These are phyloP conservation scores for Aegypius monachus DNA, from an alignment of 2,113 vertebrate species.

Conservation along the genomic window DNA sequence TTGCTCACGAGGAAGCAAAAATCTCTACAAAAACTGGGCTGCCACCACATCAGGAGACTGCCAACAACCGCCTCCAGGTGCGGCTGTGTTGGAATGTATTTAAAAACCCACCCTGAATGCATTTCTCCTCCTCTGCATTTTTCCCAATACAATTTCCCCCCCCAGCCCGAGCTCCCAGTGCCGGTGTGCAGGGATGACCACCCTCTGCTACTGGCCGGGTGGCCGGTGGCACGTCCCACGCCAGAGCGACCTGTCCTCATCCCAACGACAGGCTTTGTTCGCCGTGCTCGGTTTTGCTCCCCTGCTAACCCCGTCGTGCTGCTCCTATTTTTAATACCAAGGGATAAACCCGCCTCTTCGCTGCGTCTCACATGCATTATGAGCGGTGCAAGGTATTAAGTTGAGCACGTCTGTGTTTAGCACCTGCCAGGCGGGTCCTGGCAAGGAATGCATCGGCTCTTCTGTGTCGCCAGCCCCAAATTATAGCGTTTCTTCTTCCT, in stretches of 20 bases:
- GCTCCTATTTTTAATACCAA: not conserved
- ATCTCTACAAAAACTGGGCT: not conserved
- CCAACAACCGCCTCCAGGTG: not conserved
- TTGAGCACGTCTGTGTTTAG: not conserved
- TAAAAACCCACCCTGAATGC: not conserved
- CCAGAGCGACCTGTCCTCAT: not conserved
- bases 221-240: fast-evolving
- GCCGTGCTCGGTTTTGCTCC: fast-evolving
- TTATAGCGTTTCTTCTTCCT: not conserved
- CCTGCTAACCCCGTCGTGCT: not conserved
- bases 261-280: fast-evolving
- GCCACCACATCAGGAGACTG: not conserved
- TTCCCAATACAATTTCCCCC: not conserved
- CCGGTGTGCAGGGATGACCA: not conserved
- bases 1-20: not conserved
- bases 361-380: fast-evolving
- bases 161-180: not conserved
- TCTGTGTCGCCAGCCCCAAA: not conserved
- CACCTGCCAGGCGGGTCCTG: not conserved
- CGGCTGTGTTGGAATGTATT: not conserved
- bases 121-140: not conserved
- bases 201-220: not conserved
- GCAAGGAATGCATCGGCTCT: not conserved
- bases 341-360: not conserved
- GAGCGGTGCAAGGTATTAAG: not conserved